Conservation (phyloP, 1,140 invertebrate species). For the Dufourea novaeangliae region DNA sequence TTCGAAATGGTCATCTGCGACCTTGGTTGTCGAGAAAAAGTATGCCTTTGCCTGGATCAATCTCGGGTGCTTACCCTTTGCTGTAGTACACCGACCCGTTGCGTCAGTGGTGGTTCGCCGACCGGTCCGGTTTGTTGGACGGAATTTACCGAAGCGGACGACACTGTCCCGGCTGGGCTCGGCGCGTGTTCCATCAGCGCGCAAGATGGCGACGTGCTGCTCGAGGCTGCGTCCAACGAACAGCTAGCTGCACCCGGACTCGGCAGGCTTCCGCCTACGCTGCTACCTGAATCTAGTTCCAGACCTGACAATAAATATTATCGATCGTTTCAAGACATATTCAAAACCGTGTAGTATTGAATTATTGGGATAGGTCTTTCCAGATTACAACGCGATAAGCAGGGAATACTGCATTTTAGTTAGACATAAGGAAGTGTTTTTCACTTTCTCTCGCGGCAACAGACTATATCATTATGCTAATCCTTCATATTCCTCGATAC, state of each 20-base stretch:
- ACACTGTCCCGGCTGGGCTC: slow-evolving; percentile 84
- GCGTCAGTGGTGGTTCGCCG: slow-evolving; percentile 78
- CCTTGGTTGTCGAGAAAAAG: slow-evolving; percentile 2
- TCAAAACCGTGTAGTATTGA: not conserved
- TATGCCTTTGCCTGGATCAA: slow-evolving; percentile 79
- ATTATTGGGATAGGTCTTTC: too few relatives aligned
- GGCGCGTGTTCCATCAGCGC: slow-evolving; percentile 81
- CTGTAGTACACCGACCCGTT: slow-evolving; percentile 90
- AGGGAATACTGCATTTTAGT: too few relatives aligned
- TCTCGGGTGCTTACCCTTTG: slow-evolving; percentile 89
- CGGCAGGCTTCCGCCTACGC: slow-evolving; percentile 87
- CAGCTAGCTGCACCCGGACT: slow-evolving; percentile 87
- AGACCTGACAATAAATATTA: slow-evolving; percentile 75
- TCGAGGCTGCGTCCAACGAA: slow-evolving; percentile 85
- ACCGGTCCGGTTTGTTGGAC: slow-evolving; percentile 75
- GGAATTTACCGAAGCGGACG: slow-evolving; percentile 81
- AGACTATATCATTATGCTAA: too few relatives aligned
- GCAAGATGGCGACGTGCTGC: slow-evolving; percentile 83
- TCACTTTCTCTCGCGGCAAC: too few relatives aligned
- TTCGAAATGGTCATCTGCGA: not conserved
- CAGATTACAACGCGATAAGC: too few relatives aligned
- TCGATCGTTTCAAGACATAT: not conserved
- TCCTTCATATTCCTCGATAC: too few relatives aligned
- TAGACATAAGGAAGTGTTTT: too few relatives aligned
- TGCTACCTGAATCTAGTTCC: slow-evolving; percentile 89